These are phyloP conservation scores for Meriones psammophilus DNA, from an alignment of 2,797 vertebrate genomes.

Conservation along the genomic window DNA sequence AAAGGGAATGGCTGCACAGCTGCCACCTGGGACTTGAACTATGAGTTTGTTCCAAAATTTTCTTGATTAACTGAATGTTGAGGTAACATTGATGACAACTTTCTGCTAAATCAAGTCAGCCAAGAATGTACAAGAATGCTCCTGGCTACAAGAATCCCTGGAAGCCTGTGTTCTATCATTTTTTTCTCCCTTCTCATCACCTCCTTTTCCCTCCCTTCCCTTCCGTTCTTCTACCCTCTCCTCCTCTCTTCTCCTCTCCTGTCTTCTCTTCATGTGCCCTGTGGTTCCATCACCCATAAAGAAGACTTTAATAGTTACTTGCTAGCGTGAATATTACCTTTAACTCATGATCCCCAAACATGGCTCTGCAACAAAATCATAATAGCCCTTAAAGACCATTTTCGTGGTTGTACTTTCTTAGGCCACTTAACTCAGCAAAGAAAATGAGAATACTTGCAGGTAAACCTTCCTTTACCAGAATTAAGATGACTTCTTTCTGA, in stretches of 20 bases:
- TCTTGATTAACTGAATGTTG: not conserved
- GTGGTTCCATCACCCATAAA: not conserved
- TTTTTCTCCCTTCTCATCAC: not conserved
- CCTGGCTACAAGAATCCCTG: not conserved
- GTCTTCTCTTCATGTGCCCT: not conserved
- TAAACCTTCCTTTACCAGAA: not conserved
- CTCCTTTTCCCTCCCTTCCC: no score
- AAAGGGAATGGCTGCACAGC: not conserved
- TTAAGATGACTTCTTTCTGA: not conserved
- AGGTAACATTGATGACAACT: not conserved
- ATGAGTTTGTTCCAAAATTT: not conserved
- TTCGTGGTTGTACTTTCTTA: not conserved
- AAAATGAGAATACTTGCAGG: not conserved
- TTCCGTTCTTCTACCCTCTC: no score
- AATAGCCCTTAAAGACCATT: not conserved
- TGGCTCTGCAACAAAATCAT: not conserved
- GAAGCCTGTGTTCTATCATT: not conserved
- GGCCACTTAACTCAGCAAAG: not conserved
- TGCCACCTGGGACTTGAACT: not conserved
- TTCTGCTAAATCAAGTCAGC: not conserved
- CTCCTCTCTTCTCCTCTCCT: not conserved
- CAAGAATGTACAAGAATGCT: not conserved
- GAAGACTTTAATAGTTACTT: not conserved
- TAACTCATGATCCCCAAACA: not conserved
- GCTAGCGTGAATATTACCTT: not conserved